Base-by-base conservation (phyloP, 2,888 invertebrate genomes). In the Protophormia terraenovae region DNA sequence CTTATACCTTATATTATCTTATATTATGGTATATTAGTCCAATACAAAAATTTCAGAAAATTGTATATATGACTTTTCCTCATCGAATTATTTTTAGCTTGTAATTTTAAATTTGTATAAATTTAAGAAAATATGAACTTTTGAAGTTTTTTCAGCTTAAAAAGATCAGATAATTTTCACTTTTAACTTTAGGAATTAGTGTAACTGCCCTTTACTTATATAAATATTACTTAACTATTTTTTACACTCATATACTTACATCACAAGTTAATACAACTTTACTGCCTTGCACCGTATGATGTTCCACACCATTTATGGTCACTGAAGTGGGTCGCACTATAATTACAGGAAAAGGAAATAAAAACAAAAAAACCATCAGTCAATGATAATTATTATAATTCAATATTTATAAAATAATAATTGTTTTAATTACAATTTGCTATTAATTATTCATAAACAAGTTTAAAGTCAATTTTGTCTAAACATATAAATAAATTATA, bases 281-380 rank as follows among this genome's bases (percentile, higher is more conserved):
- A 7, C 96, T 96, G 29, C 97, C 97, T 89, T 97, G 96, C 8
- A 96, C 95, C 32, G 96, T 96, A 91, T 97, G 96, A 88, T 95
- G 95, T 53, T 95, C 95, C 19, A 96, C 95, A 3, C 97, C 97
- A 29, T 94, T 94, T 88, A 98, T 94, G 88, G 95, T 94, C 91
- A 97, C 95, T 90, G 94, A 95, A 89, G 96, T 95, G 3, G 98
- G 97, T 53, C 96, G 95, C 71, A 98, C 98, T 98, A 95, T 5
- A 94, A 93, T 84, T 82, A 35, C 12, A 24, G 32, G 5, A 88
- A 38, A 75, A 50, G 22, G 82, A 60, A 83, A 88, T 86, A 79
- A 85, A 87, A 60, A 83, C 80, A 83, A 83, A 78, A 27, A 62
- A 27, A 60, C 12, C n/a, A 50, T 62, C 5, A 77, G 66, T 53